Evolutionary conservation across 2,888 invertebrate species (phyloP), one percentile per base, ranked within the genome.

Genomic region (Ganaspis brasiliensis): DNA sequence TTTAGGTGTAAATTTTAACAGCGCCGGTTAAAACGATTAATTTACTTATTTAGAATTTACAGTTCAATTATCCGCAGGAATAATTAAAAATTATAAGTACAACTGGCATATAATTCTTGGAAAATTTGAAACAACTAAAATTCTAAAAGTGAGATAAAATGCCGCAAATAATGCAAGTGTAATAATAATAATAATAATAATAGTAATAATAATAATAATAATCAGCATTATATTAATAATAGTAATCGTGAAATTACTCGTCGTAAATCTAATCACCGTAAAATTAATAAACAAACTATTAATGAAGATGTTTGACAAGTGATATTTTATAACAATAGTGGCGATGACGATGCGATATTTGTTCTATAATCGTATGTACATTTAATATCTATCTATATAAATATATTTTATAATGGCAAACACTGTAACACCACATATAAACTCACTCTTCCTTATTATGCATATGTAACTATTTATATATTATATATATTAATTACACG

Each of bases 391-490:
- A 26, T 31, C 21, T 10, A 63, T 61, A 59, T 40, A 37, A 5
- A 40, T 40, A 40, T 40, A 40, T 40, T 45, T 45, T 49, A 74
- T 76, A 79, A 79, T 80, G 82, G 78, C 82, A 77, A 82, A 72
- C 72, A 82, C 79, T 70, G 76, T 71, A 82, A 78, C 71, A 72
- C 56, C 40, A 72, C 45, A 49, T 67, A 67, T 67, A 67, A 67
- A 67, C n/a, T 67, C 45, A 24, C 45, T 49, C 24, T 45, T 45
- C 9, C 21, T 63, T 24, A 26, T 24, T 24, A 45, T 52, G 19
- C 19, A 52, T 19, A 52, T 31, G 31, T 52, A 52, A 52, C 52
- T 52, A 52, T 52, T 19, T 40, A 63, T 61, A 61, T 63, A 40
- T 40, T n/a, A 37, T 14, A 21, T 35, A 21, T 67, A 67, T 45